phyloP scores from a whole-genome alignment of 2,888 invertebrate genomes.

The Dynastes maya region DNA sequence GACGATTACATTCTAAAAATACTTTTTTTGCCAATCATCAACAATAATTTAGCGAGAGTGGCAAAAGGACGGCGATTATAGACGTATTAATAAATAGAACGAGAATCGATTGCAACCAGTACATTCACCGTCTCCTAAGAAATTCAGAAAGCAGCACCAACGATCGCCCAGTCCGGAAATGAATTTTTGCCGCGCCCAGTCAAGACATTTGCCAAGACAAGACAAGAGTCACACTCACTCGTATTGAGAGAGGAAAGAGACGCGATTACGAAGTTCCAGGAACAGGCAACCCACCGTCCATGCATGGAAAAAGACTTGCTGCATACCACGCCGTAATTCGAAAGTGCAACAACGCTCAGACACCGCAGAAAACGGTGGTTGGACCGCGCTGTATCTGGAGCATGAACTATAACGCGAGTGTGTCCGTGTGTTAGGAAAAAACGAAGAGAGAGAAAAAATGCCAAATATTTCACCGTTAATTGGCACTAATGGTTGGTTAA shows the following conservation, averaged over 20 bases:
- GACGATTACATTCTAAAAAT: neutral
- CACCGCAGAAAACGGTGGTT: slow-evolving; percentile 12
- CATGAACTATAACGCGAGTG: slow-evolving; percentile 32
- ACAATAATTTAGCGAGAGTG: slow-evolving; percentile 37
- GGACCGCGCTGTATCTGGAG: slow-evolving; percentile 35
- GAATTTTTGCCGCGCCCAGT: slow-evolving; percentile 44
- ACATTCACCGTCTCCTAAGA: slow-evolving; percentile 37
- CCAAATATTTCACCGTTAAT: slow-evolving; percentile 49
- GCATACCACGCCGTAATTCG: slow-evolving; percentile 40
- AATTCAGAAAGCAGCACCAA: slow-evolving; percentile 33
- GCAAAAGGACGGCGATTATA: slow-evolving; percentile 1
- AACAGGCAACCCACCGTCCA: slow-evolving; percentile 28
- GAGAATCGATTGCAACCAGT: slow-evolving; percentile 3
- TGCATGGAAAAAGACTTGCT: slow-evolving; percentile 12
- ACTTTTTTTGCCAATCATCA: slow-evolving; percentile 36
- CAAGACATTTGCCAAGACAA: slow-evolving; percentile 32
- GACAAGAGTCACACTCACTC: slow-evolving; percentile 22
- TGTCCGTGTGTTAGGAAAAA: slow-evolving; percentile 23
- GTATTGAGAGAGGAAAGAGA: neutral
- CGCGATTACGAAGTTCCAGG: slow-evolving; percentile 30
- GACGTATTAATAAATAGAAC: slow-evolving; percentile 6
- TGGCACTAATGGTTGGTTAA: slow-evolving; percentile 45
- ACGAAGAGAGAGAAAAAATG: slow-evolving; percentile 34
- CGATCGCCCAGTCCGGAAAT: slow-evolving; percentile 40
- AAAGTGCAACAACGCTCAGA: slow-evolving; percentile 36